Evolutionary conservation across 2,113 vertebrate genomes (phyloP).

Genomic region (Gadus chalcogrammus): DNA sequence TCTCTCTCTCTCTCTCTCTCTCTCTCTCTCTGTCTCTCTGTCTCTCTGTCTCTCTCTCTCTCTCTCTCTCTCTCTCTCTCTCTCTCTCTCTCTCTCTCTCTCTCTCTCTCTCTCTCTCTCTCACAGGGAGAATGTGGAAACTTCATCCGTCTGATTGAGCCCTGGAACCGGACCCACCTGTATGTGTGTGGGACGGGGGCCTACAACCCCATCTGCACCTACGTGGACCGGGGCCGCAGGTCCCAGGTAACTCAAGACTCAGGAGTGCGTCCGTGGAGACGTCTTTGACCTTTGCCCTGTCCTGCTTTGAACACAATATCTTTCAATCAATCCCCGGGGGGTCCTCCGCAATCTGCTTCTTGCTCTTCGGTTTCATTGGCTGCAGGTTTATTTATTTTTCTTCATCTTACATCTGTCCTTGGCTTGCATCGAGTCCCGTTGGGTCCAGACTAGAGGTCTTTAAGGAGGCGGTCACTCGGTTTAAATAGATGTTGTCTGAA

Average conservation of each 20-base stretch:
- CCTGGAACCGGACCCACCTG: constrained; percentile 97
- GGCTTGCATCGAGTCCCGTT: constrained; percentile 22
- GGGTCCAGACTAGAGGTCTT: constrained; percentile 15
- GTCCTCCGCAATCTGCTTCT: constrained; percentile 17
- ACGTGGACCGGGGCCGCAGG: constrained; percentile 91
- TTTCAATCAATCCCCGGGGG: constrained; percentile 39
- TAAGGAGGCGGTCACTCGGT: neutral
- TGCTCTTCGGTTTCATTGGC: constrained; percentile 30
- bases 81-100: constrained; percentile 18
- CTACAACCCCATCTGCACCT: constrained; percentile 97
- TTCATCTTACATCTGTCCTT: constrained; percentile 45
- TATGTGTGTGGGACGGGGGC: constrained; percentile 96
- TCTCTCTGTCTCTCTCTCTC: neutral
- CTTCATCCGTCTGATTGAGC: constrained; percentile 97
- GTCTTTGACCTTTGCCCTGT: constrained; percentile 43
- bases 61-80: neutral
- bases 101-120: no score
- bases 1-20: neutral
- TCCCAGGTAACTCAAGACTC: constrained; percentile 85
- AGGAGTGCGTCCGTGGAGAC: constrained; percentile 41
- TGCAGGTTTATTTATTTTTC: constrained; percentile 40
- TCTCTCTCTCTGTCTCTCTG: no score
- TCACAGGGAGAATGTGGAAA: constrained; percentile 94
- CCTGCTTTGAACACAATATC: constrained; percentile 33
- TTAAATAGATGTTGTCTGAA: no score